Percentiles rank a stretch among this genome's conserved stretches.
Conservation (phyloP, 2,888 invertebrate genomes). For the Protodeltote pygarga region DNA sequence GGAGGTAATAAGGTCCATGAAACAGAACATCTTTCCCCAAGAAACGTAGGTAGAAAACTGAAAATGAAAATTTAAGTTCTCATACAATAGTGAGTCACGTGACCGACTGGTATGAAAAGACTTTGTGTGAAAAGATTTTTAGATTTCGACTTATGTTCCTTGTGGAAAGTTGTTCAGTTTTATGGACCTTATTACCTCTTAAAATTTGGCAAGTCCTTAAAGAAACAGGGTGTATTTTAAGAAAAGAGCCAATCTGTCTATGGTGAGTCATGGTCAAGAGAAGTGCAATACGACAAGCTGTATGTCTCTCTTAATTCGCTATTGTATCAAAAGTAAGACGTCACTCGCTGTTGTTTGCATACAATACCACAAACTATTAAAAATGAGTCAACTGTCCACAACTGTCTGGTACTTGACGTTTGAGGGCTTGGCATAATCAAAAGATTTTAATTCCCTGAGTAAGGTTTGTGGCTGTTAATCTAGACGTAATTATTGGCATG, state of each 20-base stretch:
- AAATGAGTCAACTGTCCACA: conserved; percentile 29
- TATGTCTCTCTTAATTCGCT: conserved; percentile 56
- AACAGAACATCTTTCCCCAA: no score
- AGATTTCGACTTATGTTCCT: no score
- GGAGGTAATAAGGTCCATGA: no score
- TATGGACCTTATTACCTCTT: no score
- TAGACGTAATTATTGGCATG: conserved; percentile 2
- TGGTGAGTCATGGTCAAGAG: conserved; percentile 45
- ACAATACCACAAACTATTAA: conserved; percentile 51
- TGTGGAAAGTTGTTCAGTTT: no score
- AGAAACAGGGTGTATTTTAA: no score
- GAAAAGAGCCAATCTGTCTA: conserved; percentile 31
- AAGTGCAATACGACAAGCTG: conserved; percentile 49
- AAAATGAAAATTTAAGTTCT: no score
- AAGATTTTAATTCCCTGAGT: conserved; percentile 25
- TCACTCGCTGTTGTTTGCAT: conserved; percentile 53
- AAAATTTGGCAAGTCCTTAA: no score
- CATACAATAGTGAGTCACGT: no score
- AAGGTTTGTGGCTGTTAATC: conserved; percentile 11
- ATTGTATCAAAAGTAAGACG: conserved; percentile 58
- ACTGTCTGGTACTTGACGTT: conserved; percentile 12
- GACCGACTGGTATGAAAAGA: no score
- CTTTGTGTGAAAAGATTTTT: no score
- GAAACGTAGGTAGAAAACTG: no score
- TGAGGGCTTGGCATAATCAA: conserved; percentile 21